Conservation (phyloP, 2,113 vertebrate genomes). For the Proteles cristata region DNA sequence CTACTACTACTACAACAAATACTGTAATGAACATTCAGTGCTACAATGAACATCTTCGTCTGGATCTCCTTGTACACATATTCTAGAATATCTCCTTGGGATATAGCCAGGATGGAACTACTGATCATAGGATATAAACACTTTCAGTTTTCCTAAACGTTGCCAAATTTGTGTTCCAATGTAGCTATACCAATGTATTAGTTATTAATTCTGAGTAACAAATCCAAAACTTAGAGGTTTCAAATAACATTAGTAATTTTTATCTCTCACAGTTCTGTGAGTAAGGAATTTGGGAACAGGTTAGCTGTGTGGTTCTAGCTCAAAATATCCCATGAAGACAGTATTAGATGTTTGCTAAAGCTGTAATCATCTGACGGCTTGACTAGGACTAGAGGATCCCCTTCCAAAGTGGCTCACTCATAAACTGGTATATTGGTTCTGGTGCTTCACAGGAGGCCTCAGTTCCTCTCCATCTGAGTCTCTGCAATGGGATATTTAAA, state of each 20-base stretch:
- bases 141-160: constrained; percentile 29
- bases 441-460: background rate
- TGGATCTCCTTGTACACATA: background rate
- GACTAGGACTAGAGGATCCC: background rate
- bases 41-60: background rate
- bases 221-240: background rate
- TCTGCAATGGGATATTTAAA: background rate
- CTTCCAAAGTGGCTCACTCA: background rate
- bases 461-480: background rate
- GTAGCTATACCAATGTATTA: background rate
- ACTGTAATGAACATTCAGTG: background rate
- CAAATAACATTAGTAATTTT: background rate
- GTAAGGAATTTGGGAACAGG: background rate
- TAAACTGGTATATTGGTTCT: background rate
- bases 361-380: background rate
- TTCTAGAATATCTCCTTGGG: constrained; percentile 18
- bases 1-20: background rate
- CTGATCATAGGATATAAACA: background rate
- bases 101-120: background rate
- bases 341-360: background rate
- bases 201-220: background rate
- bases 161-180: background rate
- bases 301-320: background rate
- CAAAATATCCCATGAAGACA: background rate
- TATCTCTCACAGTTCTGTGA: background rate